Percentiles rank a stretch among this genome's conserved stretches.
These are phyloP conservation scores for Silurus glanis DNA, from an alignment of 2,113 vertebrate species.

Conservation along the genomic window DNA sequence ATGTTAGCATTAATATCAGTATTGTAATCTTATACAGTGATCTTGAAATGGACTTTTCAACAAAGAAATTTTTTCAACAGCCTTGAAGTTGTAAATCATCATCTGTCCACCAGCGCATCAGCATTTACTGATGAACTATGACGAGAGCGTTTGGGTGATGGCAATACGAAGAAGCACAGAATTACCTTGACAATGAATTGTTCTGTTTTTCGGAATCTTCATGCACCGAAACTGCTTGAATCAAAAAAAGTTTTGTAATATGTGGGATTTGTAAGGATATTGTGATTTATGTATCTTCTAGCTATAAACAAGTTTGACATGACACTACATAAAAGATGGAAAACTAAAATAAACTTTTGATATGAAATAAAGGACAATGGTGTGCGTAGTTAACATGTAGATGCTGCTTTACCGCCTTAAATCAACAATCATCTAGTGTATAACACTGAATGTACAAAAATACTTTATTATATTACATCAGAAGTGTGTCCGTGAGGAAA, in stretches of 20 bases:
- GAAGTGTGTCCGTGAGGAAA: background rate
- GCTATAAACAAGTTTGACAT: background rate
- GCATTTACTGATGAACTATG: background rate
- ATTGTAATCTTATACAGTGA: background rate
- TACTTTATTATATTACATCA: constrained; percentile 24
- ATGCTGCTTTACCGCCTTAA: background rate
- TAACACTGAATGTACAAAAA: constrained; percentile 13
- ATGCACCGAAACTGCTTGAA: background rate
- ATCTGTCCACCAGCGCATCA: background rate
- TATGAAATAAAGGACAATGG: background rate
- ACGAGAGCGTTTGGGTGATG: background rate
- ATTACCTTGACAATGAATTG: background rate
- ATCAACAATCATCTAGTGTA: background rate
- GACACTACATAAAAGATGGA: background rate
- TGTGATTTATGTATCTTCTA: background rate
- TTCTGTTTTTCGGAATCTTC: background rate
- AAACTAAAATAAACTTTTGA: background rate
- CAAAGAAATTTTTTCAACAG: background rate
- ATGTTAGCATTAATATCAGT: background rate
- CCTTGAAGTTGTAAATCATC: background rate
- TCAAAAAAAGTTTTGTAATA: background rate
- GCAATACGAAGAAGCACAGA: background rate
- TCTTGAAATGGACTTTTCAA: background rate
- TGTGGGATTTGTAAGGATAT: background rate
- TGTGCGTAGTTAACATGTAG: no score